Evolutionary conservation across 2,113 vertebrate genomes (phyloP).

Genomic region (Microcebus lehilahytsara): DNA sequence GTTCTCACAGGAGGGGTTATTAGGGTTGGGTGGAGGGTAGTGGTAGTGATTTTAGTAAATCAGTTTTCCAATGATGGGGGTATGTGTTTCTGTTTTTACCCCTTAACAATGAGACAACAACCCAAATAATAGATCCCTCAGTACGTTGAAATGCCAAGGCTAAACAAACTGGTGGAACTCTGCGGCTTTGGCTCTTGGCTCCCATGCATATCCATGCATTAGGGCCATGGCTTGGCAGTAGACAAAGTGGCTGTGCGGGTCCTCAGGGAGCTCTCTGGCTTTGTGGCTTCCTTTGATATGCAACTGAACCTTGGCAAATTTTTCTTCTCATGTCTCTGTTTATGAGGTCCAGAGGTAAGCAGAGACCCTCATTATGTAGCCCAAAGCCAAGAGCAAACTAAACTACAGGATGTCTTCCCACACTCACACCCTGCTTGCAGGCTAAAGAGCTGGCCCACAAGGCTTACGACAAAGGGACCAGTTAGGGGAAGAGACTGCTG

Average conservation of each 20-base stretch:
- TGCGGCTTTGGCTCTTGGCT: constrained; percentile 71
- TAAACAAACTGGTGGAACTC: constrained; percentile 65
- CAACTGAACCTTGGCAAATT: constrained; percentile 77
- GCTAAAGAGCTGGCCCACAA: background rate
- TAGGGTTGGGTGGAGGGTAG: background rate
- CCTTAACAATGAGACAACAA: constrained; percentile 71
- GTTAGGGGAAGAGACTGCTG: background rate
- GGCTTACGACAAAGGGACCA: constrained; percentile 28
- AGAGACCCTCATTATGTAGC: constrained; percentile 63
- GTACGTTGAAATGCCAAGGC: constrained; percentile 55
- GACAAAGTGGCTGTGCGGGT: constrained; percentile 64
- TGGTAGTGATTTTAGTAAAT: constrained; percentile 65
- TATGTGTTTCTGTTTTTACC: constrained; percentile 71
- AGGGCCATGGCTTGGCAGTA: constrained; percentile 69
- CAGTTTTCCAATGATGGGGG: constrained; percentile 59
- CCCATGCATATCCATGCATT: constrained; percentile 49
- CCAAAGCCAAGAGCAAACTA: constrained; percentile 63
- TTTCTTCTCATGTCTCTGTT: constrained; percentile 72
- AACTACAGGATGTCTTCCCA: constrained; percentile 56
- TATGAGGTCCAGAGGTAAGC: constrained; percentile 70
- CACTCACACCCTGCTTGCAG: constrained; percentile 54
- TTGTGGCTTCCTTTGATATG: constrained; percentile 76
- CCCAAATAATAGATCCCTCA: constrained; percentile 67
- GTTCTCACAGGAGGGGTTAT: constrained; percentile 51
- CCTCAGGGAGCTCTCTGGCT: constrained; percentile 71